phyloP scores from a whole-genome alignment of 2,113 vertebrate genomes.

The Corythornis vintsioides region DNA sequence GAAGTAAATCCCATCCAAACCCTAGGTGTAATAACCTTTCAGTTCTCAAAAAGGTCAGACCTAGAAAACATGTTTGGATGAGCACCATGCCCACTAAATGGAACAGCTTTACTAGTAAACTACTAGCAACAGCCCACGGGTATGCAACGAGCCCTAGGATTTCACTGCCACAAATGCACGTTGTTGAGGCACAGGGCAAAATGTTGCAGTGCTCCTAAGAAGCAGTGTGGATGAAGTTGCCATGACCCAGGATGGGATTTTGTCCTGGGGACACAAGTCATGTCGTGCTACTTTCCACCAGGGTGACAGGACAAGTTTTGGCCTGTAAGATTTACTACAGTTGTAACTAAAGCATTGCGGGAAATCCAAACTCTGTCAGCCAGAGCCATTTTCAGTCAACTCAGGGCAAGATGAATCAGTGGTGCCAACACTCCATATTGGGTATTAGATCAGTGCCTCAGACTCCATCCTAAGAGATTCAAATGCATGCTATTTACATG shows the following conservation, averaged over 20 bases:
- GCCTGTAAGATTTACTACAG: not conserved
- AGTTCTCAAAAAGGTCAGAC: not conserved
- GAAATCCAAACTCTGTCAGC: not conserved
- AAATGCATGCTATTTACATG: not conserved
- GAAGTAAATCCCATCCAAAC: not conserved
- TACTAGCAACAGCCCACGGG: not conserved
- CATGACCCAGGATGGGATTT: not conserved
- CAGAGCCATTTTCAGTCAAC: not conserved
- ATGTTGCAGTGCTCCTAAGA: not conserved
- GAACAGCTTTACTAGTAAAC: not conserved
- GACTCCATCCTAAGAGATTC: not conserved
- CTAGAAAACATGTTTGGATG: not conserved
- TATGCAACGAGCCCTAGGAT: not conserved
- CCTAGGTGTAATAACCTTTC: not conserved
- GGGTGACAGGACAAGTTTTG: not conserved
- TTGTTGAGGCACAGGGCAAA: rapidly evolving
- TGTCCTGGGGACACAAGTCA: rapidly evolving
- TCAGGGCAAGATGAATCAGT: not conserved
- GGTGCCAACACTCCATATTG: not conserved
- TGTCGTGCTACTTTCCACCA: not conserved
- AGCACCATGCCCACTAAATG: not conserved
- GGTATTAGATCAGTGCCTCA: not conserved
- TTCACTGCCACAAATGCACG: not conserved
- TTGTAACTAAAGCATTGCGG: not conserved
- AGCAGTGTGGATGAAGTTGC: not conserved